Evolutionary conservation across 2,888 invertebrate genomes (phyloP).

Genomic region (Cynaeus angustus): DNA sequence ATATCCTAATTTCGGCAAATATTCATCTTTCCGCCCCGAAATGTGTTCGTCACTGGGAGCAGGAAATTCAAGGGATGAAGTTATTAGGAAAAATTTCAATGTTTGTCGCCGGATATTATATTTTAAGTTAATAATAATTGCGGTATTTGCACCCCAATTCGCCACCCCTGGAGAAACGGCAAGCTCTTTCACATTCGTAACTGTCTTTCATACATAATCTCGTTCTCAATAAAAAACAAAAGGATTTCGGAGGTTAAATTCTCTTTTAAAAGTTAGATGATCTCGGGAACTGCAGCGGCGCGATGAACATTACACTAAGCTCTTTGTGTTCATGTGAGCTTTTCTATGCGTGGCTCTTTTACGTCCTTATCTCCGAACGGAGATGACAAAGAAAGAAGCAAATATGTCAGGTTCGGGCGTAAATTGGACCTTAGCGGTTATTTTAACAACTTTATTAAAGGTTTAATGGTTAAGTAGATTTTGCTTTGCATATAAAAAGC

Average conservation of each 20-base stretch:
- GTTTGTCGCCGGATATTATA: constrained; percentile 71
- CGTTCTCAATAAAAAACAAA: background rate
- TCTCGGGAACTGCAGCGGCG: constrained; percentile 50
- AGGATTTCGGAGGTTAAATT: constrained; percentile 15
- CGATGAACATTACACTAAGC: constrained; percentile 55
- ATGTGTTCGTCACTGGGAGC: constrained; percentile 40
- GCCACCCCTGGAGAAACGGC: background rate
- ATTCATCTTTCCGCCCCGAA: constrained; percentile 46
- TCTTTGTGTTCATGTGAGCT: constrained; percentile 44
- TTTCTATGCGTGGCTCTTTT: constrained; percentile 49
- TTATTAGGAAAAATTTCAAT: constrained; percentile 69
- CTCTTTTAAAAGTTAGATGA: constrained; percentile 51
- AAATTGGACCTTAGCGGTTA: constrained; percentile 60
- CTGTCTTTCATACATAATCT: constrained; percentile 6
- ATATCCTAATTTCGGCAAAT: constrained; percentile 50
- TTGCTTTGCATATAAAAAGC: constrained; percentile 62
- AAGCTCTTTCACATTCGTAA: background rate
- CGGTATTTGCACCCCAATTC: constrained; percentile 48
- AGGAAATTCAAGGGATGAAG: constrained; percentile 64
- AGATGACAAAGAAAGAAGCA: constrained; percentile 51
- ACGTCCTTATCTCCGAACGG: constrained; percentile 52
- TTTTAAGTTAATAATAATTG: constrained; percentile 67
- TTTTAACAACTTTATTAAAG: constrained; percentile 62
- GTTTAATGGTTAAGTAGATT: constrained; percentile 61
- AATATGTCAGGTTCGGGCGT: constrained; percentile 56